These are phyloP conservation scores for Sinosuthora webbiana DNA, from an alignment of 2,113 vertebrate genomes.

Conservation along the genomic window DNA sequence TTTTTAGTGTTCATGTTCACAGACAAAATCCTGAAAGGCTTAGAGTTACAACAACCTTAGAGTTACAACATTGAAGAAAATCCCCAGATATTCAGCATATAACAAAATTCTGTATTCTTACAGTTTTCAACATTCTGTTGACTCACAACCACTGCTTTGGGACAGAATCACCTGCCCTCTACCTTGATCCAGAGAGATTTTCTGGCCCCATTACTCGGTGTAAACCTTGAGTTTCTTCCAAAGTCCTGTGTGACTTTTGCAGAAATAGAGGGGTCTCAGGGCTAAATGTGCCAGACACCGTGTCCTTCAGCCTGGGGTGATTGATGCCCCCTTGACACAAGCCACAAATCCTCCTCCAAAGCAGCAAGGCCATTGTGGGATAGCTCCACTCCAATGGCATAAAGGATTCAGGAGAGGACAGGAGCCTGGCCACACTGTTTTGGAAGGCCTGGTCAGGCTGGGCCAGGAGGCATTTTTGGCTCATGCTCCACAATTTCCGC, in stretches of 20 bases:
- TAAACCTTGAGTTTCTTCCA: conserved; percentile 18
- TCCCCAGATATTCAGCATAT: rapidly evolving
- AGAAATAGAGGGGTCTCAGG: background rate
- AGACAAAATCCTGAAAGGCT: background rate
- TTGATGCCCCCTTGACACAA: rapidly evolving
- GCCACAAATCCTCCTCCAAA: background rate
- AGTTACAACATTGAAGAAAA: background rate
- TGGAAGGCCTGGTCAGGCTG: background rate
- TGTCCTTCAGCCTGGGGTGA: background rate
- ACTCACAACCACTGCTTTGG: rapidly evolving
- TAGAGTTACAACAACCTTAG: background rate
- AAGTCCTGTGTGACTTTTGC: background rate
- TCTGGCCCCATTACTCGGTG: background rate
- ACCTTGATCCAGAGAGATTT: background rate
- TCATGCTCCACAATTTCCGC: rapidly evolving
- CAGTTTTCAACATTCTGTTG: background rate
- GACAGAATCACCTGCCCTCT: background rate
- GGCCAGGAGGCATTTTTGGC: background rate
- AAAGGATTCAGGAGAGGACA: background rate
- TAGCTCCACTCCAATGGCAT: rapidly evolving
- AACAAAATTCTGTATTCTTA: background rate
- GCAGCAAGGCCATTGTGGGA: background rate
- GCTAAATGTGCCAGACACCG: background rate
- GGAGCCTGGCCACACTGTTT: rapidly evolving
- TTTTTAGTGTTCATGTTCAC: background rate